Conservation (phyloP, 2,888 invertebrate species). For the Tuberolachnus salignus region DNA sequence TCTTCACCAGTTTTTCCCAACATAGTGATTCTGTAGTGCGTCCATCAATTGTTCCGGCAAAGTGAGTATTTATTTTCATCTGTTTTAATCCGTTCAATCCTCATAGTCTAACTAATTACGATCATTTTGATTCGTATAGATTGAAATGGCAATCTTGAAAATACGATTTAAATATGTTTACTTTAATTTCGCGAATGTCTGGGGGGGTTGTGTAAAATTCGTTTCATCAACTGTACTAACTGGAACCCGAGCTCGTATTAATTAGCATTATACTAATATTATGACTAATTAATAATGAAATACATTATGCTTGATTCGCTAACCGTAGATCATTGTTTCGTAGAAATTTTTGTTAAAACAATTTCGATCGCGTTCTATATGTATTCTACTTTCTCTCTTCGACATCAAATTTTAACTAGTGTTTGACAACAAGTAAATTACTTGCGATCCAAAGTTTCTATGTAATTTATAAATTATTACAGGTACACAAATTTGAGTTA, state of each 20-base stretch:
- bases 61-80: constrained; percentile 51
- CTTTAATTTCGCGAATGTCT: neutral
- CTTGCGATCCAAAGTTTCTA: no score
- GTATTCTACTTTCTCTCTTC: no score
- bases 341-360: neutral
- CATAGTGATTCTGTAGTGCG: neutral
- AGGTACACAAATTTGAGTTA: no score
- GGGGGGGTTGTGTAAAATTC: neutral
- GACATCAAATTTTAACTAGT: no score
- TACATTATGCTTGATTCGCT: neutral
- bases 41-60: constrained; percentile 1
- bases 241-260: no score
- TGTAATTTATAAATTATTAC: no score
- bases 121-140: neutral
- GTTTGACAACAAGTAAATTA: no score
- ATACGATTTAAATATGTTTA: neutral
- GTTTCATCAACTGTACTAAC: neutral
- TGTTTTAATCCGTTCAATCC: constrained; percentile 6
- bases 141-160: neutral
- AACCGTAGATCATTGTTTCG: neutral
- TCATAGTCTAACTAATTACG: neutral
- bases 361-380: no score
- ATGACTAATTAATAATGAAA: no score
- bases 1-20: neutral
- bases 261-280: neutral